A percentile compares a stretch with the other conserved stretches of the same genome.
Evolutionary conservation across 1,140 invertebrate species (phyloP).

Genomic region (Choristoneura fumiferana): DNA sequence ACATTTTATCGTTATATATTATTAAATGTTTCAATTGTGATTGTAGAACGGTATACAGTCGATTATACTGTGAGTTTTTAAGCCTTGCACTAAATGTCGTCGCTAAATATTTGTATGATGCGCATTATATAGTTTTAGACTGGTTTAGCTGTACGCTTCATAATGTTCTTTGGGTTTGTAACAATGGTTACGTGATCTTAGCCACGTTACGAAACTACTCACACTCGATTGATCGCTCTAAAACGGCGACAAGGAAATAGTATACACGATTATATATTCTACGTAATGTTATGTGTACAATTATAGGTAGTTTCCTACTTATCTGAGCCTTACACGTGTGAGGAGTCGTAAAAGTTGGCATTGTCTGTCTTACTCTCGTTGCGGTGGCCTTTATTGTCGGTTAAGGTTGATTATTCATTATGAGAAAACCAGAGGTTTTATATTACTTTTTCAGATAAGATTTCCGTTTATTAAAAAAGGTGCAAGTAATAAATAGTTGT

Average conservation of each 20-base stretch:
- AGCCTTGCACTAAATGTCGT: background rate
- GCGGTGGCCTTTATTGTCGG: too few species aligned
- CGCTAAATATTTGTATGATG: slow-evolving; percentile 26
- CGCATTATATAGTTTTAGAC: slow-evolving; percentile 24
- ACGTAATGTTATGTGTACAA: slow-evolving; percentile 6
- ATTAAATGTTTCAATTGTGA: background rate
- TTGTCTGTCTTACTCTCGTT: slow-evolving; percentile 3
- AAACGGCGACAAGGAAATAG: slow-evolving; percentile 15
- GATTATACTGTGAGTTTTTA: background rate
- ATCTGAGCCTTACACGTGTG: background rate
- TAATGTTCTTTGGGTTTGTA: slow-evolving; percentile 45
- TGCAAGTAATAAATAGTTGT: too few species aligned
- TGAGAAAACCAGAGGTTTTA: too few species aligned
- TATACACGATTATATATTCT: background rate
- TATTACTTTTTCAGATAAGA: too few species aligned
- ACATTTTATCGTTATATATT: background rate
- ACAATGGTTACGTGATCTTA: slow-evolving; percentile 67
- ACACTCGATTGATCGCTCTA: slow-evolving; percentile 50
- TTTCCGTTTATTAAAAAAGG: too few species aligned
- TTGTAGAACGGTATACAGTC: background rate
- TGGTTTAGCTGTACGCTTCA: slow-evolving; percentile 2
- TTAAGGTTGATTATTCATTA: too few species aligned
- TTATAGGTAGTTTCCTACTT: slow-evolving; percentile 1
- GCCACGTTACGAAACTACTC: slow-evolving; percentile 62
- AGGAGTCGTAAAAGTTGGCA: slow-evolving; percentile 7